phyloP scores from a whole-genome alignment of 2,113 vertebrate genomes.

The Polypterus senegalus region DNA sequence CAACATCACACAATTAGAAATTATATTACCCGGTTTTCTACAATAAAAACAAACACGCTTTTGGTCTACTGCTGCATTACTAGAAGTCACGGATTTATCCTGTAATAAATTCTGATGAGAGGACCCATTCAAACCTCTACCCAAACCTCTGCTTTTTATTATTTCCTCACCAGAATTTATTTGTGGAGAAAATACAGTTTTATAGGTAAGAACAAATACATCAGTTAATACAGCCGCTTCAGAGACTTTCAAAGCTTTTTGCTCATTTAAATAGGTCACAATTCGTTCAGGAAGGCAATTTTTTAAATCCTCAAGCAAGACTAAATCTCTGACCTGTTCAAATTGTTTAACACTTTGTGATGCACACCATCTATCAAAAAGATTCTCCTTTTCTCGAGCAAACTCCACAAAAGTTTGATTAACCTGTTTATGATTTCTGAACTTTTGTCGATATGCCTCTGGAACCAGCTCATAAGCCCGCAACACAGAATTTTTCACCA shows the following conservation, averaged over 20 bases:
- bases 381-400: neutral
- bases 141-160: no score
- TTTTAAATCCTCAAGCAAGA: constrained; percentile 8
- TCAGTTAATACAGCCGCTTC: constrained; percentile 1
- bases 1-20: neutral
- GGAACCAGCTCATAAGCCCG: constrained; percentile 8
- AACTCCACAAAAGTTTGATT: constrained; percentile 17
- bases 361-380: constrained; percentile 6
- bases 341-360: neutral
- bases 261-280: constrained; percentile 10
- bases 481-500: no score
- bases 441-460: neutral
- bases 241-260: constrained; percentile 5
- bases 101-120: no score
- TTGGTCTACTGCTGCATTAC: neutral
- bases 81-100: no score
- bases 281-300: neutral
- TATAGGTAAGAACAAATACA: constrained; percentile 10
- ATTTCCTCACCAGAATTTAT: no score
- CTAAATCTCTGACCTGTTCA: neutral
- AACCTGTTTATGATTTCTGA: neutral
- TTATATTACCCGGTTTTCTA: neutral
- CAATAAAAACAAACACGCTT: neutral
- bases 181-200: neutral
- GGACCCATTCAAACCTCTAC: no score